Conservation (phyloP, 2,888 invertebrate species). For the Dascillus cervinus region DNA sequence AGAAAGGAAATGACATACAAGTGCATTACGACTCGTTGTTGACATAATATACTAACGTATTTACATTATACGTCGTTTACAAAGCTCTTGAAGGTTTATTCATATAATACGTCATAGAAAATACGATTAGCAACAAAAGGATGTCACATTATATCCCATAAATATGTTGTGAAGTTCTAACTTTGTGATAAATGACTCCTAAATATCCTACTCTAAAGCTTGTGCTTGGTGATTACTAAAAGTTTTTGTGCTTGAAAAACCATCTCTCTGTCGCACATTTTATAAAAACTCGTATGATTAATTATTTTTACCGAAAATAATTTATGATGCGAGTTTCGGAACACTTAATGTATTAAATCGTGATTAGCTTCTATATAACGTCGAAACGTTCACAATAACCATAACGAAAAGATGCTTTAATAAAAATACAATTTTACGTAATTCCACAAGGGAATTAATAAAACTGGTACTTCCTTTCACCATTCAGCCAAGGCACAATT, state of each 20-base stretch:
- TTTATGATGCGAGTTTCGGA: slow-evolving; percentile 9
- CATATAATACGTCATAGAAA: too few relatives aligned
- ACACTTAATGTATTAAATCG: slow-evolving; percentile 10
- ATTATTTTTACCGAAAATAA: slow-evolving; percentile 7
- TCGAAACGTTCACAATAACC: too few relatives aligned
- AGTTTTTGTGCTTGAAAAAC: slow-evolving; percentile 12
- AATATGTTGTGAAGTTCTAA: slow-evolving; percentile 11
- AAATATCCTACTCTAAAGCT: slow-evolving; percentile 12
- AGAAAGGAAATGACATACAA: too few relatives aligned
- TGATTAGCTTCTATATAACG: too few relatives aligned
- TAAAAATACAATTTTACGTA: slow-evolving; percentile 13
- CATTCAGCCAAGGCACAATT: too few relatives aligned
- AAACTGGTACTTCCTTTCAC: slow-evolving; percentile 16
- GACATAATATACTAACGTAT: too few relatives aligned
- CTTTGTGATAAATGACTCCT: slow-evolving; percentile 13
- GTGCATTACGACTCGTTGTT: too few relatives aligned
- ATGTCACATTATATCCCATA: slow-evolving; percentile 9
- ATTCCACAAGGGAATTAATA: slow-evolving; percentile 12
- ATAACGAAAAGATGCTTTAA: too few relatives aligned
- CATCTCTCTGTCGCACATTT: slow-evolving; percentile 5
- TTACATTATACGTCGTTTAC: too few relatives aligned
- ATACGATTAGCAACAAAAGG: slow-evolving; percentile 9
- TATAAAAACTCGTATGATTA: not conserved
- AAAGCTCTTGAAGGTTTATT: too few relatives aligned
- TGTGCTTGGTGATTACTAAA: slow-evolving; percentile 13